These are phyloP conservation scores for Pithecia hirsuta DNA, from an alignment of 2,797 vertebrate genomes.

Conservation along the genomic window DNA sequence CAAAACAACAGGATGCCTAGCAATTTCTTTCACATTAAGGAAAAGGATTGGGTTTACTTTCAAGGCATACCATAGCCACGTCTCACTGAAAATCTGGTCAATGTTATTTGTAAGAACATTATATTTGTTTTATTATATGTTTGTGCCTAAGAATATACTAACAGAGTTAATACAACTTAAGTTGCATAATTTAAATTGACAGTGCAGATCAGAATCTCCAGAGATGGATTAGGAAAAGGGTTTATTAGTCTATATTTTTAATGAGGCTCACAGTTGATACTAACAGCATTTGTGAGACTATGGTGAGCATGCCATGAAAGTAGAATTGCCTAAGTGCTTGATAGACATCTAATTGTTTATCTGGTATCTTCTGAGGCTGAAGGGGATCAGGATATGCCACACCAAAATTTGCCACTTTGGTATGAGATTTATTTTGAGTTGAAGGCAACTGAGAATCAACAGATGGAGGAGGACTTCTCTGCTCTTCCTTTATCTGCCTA, in stretches of 20 bases:
- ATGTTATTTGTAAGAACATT: not conserved
- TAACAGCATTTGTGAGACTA: not conserved
- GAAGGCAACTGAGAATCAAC: not conserved
- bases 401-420: not conserved
- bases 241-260: not conserved
- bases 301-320: not conserved
- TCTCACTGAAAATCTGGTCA: not conserved
- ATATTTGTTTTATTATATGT: not conserved
- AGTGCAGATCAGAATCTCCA: not conserved
- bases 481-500: not conserved
- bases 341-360: not conserved
- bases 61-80: not conserved
- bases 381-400: not conserved
- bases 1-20: slow-evolving; percentile 1
- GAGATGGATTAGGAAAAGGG: not conserved
- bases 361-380: not conserved
- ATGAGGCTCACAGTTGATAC: not conserved
- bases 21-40: not conserved
- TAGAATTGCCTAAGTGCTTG: not conserved
- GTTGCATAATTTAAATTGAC: not conserved
- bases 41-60: not conserved
- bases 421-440: not conserved
- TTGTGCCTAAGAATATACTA: not conserved
- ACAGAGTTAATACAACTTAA: not conserved
- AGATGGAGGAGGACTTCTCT: not conserved